phyloP scores from a whole-genome alignment of 2,113 vertebrate species.

The Maccullochella peelii region DNA sequence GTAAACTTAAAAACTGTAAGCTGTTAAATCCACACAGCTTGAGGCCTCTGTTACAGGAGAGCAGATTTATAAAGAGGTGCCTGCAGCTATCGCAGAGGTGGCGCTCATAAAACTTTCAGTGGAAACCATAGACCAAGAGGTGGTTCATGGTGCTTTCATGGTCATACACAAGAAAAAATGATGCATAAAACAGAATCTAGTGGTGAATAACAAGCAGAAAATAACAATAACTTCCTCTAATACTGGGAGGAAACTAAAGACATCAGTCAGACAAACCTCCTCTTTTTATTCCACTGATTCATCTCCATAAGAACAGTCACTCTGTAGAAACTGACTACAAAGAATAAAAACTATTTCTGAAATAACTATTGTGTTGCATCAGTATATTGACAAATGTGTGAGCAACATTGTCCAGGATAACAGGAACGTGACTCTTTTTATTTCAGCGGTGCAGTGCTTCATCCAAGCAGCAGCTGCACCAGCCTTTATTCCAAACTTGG shows the following conservation, averaged over 20 bases:
- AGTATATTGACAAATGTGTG: constrained; percentile 45
- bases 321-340: constrained; percentile 1
- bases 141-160: background rate
- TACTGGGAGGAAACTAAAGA: background rate
- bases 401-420: constrained; percentile 35
- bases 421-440: constrained; percentile 22
- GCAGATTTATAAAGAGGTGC: constrained; percentile 23
- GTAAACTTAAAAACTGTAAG: constrained; percentile 26
- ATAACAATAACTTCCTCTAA: background rate
- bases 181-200: background rate
- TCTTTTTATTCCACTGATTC: constrained; percentile 23
- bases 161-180: constrained; percentile 5
- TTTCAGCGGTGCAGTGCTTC: constrained; percentile 19
- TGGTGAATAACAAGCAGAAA: background rate
- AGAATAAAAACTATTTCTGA: constrained; percentile 44
- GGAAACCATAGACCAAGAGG: background rate
- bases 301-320: background rate
- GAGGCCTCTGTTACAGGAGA: constrained; percentile 22
- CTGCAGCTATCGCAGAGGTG: background rate
- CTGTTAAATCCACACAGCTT: constrained; percentile 17
- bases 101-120: constrained; percentile 6
- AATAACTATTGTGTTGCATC: constrained; percentile 53
- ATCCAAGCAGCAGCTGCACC: constrained; percentile 28
- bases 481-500: background rate
- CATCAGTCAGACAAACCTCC: constrained; percentile 4